Base-by-base conservation (phyloP, 2,113 vertebrate species). In the Mastomys coucha region DNA sequence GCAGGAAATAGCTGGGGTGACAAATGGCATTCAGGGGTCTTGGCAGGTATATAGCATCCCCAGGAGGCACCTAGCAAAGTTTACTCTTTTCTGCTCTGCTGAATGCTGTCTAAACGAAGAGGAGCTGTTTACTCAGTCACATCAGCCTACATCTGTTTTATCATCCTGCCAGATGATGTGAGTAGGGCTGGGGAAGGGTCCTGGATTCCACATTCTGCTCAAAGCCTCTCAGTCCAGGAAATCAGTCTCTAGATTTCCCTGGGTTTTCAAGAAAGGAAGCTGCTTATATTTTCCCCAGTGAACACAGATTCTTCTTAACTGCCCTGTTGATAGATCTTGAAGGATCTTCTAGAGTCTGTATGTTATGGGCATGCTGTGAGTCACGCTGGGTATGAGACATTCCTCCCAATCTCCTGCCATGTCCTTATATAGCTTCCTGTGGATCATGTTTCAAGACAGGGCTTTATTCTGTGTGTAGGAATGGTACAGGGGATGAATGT, bases 1-100 rank as follows among this genome's bases (percentile, higher is more conserved):
- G 17, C 76, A 92, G 96, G 78, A 95, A 85, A 51, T 78, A 82
- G 26, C 77, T 91, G 88, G 58, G 22, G 12, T 53, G 24, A 28
- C 17, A 56, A 84, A 69, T 45, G 65, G 39, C 42, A 65, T 36
- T 53, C 70, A 65, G 77, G 51, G 67, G 49, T 93, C 76, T 81
- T 63, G 81, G 36, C 58, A 77, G 69, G 65, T 69, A 26, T 56
- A 13, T 63, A 65, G 60, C 33, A 20, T 42, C 53, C 22, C 75
- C n/a, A 19, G 53, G 56, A 69, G 22, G 12, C 20, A 42, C 60
- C 51, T 31, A 63, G 17, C 2, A 60, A 65, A 36, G 19, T 70
- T 70, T 42, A 89, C 26, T 58, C 20, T 56, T 75, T 33, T 56
- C 58, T 17, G 16, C 28, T 53, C 26, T 85, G 58, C 73, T 53